These are phyloP conservation scores for Heliangelus exortis DNA, from an alignment of 2,797 vertebrate genomes.

Conservation along the genomic window DNA sequence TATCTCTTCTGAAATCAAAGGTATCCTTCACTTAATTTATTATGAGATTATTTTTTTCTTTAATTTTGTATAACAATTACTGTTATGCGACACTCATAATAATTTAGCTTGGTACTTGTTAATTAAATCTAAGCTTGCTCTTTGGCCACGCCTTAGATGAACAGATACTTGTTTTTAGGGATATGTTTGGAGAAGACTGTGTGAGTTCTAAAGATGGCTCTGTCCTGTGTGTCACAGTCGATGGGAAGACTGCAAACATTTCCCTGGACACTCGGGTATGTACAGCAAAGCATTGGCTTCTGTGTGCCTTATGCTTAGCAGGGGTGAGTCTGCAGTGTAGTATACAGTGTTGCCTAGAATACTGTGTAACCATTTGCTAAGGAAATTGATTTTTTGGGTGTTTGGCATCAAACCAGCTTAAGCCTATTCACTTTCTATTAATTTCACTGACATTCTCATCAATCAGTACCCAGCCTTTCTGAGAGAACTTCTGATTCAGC, in stretches of 20 bases:
- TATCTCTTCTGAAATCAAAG: not conserved
- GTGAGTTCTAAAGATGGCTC: conserved; percentile 84
- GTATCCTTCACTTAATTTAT: not conserved
- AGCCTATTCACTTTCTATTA: not conserved
- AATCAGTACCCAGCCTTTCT: not conserved
- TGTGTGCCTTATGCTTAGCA: not conserved
- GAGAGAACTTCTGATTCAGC: not conserved
- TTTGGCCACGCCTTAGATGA: not conserved
- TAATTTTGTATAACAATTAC: not conserved
- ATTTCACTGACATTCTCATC: not conserved
- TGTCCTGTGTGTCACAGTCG: conserved; percentile 85
- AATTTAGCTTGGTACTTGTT: not conserved
- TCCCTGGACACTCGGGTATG: conserved; percentile 82
- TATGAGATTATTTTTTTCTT: not conserved
- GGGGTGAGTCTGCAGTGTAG: not conserved
- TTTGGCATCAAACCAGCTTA: not conserved
- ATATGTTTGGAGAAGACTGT: conserved; percentile 94
- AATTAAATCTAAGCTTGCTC: not conserved
- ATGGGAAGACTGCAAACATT: conserved; percentile 87
- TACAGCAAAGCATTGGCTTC: not conserved
- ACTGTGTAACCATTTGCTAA: not conserved
- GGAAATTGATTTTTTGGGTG: not conserved
- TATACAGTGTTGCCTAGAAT: not conserved
- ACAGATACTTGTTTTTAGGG: conserved; percentile 75
- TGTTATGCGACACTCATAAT: not conserved